Percentiles rank a stretch among this genome's conserved stretches.
Evolutionary conservation across 2,113 vertebrate species (phyloP).

Genomic region (Apeltes quadracus): DNA sequence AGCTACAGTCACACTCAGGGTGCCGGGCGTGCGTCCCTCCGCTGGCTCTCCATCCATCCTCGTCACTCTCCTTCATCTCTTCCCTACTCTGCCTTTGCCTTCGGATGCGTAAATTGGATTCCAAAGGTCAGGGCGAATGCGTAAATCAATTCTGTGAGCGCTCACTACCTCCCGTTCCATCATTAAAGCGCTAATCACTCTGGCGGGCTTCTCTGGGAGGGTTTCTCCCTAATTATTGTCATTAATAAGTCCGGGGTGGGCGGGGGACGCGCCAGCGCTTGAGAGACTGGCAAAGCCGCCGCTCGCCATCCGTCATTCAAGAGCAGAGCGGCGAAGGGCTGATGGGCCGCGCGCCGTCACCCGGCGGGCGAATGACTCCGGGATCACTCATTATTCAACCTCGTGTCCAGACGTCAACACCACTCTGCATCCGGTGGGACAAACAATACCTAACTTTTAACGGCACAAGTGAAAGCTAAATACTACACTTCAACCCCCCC

Average conservation of each 20-base stretch:
- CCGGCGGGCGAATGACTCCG: no score
- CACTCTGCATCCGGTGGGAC: not conserved
- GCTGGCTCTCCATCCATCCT: slow-evolving; percentile 66
- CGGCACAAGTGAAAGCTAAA: not conserved
- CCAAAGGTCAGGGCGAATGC: slow-evolving; percentile 80
- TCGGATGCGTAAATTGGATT: slow-evolving; percentile 78
- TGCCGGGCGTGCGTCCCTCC: slow-evolving; percentile 53
- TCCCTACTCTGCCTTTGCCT: slow-evolving; percentile 70
- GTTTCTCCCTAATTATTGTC: slow-evolving; percentile 83
- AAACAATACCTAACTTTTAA: not conserved
- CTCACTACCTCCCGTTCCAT: slow-evolving; percentile 77
- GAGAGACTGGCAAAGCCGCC: slow-evolving; percentile 72
- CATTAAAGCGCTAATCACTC: slow-evolving; percentile 83
- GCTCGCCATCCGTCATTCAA: slow-evolving; percentile 72
- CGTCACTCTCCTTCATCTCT: slow-evolving; percentile 70
- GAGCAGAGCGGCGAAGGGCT: slow-evolving; percentile 51
- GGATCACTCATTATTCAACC: no score
- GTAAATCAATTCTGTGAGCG: slow-evolving; percentile 79
- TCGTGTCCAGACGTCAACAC: no score
- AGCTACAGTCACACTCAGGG: slow-evolving; percentile 65
- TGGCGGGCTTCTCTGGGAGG: slow-evolving; percentile 74
- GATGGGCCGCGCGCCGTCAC: slow-evolving; percentile 34
- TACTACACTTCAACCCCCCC: not conserved
- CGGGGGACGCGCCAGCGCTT: slow-evolving; percentile 63
- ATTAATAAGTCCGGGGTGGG: slow-evolving; percentile 79